These are phyloP conservation scores for Mylabris phalerata DNA, from an alignment of 1,140 invertebrate genomes.

Conservation along the genomic window DNA sequence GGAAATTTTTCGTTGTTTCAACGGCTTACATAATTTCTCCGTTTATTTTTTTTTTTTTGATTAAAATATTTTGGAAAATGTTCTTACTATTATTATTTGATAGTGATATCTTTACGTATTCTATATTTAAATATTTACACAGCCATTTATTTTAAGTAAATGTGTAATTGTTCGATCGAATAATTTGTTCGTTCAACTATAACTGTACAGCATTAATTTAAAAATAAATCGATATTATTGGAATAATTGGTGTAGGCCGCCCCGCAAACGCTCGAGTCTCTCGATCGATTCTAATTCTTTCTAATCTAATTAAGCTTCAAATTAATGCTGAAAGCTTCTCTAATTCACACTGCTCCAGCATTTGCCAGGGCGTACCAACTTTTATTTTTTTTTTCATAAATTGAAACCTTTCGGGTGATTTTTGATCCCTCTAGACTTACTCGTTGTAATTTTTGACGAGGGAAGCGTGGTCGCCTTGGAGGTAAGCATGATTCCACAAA, in stretches of 20 bases:
- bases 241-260: constrained; percentile 12
- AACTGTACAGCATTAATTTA: constrained; percentile 20
- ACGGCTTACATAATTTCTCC: too few relatives aligned
- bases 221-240: constrained; percentile 11
- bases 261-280: constrained; percentile 32
- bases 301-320: neutral
- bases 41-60: too few relatives aligned
- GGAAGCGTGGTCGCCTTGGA: constrained; percentile 34
- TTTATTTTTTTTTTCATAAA: constrained; percentile 26
- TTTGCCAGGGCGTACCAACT: constrained; percentile 41
- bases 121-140: too few relatives aligned
- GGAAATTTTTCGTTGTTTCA: too few relatives aligned
- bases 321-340: constrained; percentile 21
- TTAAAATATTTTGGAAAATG: too few relatives aligned
- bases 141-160: too few relatives aligned
- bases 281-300: neutral
- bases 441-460: constrained; percentile 4
- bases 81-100: too few relatives aligned
- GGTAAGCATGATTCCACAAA: constrained; percentile 22
- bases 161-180: too few relatives aligned
- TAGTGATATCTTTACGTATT: too few relatives aligned
- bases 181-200: too few relatives aligned
- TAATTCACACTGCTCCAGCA: constrained; percentile 36
- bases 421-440: neutral
- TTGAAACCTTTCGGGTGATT: constrained; percentile 13